Conservation (phyloP, 2,113 vertebrate genomes). For the Hydrochoerus hydrochaeris region DNA sequence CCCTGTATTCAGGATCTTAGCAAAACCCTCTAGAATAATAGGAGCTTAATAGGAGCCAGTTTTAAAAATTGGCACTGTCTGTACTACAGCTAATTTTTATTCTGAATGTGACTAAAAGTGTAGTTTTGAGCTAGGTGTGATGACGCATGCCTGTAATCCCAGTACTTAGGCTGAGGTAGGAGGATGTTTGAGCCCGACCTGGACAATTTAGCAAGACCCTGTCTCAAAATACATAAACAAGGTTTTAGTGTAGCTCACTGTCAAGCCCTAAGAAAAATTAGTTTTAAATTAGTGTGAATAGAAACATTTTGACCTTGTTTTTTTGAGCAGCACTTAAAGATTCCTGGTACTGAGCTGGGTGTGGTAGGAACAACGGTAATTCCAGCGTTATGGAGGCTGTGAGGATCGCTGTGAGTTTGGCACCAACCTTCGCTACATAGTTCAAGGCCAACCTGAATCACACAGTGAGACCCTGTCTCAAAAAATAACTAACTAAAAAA, state of each 20-base stretch:
- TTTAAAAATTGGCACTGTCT: slow-evolving; percentile 54
- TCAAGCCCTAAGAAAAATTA: background rate
- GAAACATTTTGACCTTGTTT: background rate
- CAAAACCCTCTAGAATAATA: slow-evolving; percentile 67
- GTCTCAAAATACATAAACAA: background rate
- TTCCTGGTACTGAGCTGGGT: background rate
- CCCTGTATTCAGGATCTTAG: slow-evolving; percentile 58
- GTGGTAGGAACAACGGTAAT: background rate
- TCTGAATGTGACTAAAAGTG: slow-evolving; percentile 21
- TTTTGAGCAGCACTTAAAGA: slow-evolving; percentile 44
- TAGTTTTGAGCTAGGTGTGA: background rate
- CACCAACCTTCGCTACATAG: background rate
- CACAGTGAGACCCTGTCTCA: background rate
- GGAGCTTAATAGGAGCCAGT: slow-evolving; percentile 52
- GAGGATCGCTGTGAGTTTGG: background rate
- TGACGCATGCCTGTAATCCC: background rate
- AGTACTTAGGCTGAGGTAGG: background rate
- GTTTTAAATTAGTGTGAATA: background rate
- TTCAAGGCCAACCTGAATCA: background rate
- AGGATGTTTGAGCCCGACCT: background rate
- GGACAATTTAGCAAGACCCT: background rate
- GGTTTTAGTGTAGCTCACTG: background rate
- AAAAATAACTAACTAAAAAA: background rate
- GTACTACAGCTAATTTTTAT: background rate
- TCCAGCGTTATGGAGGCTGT: background rate